Conservation (phyloP, 2,888 invertebrate species). For the Helleia helle region DNA sequence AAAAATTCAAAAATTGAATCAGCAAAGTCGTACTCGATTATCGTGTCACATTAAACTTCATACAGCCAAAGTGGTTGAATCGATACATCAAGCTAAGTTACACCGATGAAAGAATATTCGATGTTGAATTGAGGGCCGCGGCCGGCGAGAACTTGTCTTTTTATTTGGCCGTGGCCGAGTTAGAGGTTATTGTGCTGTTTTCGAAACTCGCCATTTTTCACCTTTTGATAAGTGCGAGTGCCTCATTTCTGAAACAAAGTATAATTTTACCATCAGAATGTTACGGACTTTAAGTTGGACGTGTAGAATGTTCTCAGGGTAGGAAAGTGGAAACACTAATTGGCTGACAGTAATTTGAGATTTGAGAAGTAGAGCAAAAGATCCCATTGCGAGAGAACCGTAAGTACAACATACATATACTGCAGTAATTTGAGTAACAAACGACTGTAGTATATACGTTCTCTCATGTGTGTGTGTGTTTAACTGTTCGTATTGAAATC, state of each 20-base stretch:
- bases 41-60: conserved; percentile 20
- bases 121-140: conserved; percentile 31
- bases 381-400: too few relatives aligned
- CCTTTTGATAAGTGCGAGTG: conserved; percentile 26
- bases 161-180: conserved; percentile 68
- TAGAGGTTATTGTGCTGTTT: conserved; percentile 67
- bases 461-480: too few relatives aligned
- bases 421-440: too few relatives aligned
- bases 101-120: conserved; percentile 39
- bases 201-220: conserved; percentile 52
- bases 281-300: neutral
- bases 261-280: conserved; percentile 2
- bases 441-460: too few relatives aligned
- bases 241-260: conserved; percentile 23
- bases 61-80: conserved; percentile 25
- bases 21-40: conserved; percentile 7
- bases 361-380: too few relatives aligned
- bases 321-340: too few relatives aligned
- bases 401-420: too few relatives aligned
- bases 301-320: too few relatives aligned
- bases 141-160: conserved; percentile 51
- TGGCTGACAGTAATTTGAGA: too few relatives aligned
- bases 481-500: too few relatives aligned
- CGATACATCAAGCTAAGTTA: conserved; percentile 33
- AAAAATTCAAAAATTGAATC: conserved; percentile 2